These are phyloP conservation scores for Saguinus imperator DNA, from an alignment of 2,113 vertebrate species.

Conservation along the genomic window DNA sequence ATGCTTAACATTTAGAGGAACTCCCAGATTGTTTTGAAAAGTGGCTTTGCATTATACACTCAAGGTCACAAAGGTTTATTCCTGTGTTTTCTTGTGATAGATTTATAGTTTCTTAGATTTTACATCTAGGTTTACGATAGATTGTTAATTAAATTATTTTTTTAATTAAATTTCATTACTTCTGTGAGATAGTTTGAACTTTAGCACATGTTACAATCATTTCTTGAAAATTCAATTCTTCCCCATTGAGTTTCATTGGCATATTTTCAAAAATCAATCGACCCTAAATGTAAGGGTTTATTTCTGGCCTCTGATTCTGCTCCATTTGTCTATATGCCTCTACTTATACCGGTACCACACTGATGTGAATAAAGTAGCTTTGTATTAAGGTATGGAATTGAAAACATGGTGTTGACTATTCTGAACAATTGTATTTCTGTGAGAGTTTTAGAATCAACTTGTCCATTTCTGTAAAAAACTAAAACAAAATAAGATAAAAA, in stretches of 20 bases:
- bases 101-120: background rate
- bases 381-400: background rate
- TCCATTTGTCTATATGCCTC: background rate
- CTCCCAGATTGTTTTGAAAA: background rate
- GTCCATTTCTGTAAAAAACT: background rate
- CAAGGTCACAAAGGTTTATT: background rate
- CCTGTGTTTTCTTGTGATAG: background rate
- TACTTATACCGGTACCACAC: background rate
- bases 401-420: background rate
- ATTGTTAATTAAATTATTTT: background rate
- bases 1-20: too few species aligned
- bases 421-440: background rate
- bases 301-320: background rate
- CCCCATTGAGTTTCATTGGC: background rate
- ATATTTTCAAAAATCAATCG: background rate
- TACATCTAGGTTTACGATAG: background rate
- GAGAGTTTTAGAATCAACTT: background rate
- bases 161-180: background rate
- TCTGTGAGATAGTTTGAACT: background rate
- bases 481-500: too few species aligned
- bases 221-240: background rate
- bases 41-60: background rate
- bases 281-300: background rate
- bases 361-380: background rate
- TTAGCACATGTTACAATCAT: background rate